Percentiles rank a stretch among this genome's conserved stretches.
Conservation (phyloP, 30 jellyfish, hydroid and myxozoan species). For the Hydractinia symbiolongicarpus region DNA sequence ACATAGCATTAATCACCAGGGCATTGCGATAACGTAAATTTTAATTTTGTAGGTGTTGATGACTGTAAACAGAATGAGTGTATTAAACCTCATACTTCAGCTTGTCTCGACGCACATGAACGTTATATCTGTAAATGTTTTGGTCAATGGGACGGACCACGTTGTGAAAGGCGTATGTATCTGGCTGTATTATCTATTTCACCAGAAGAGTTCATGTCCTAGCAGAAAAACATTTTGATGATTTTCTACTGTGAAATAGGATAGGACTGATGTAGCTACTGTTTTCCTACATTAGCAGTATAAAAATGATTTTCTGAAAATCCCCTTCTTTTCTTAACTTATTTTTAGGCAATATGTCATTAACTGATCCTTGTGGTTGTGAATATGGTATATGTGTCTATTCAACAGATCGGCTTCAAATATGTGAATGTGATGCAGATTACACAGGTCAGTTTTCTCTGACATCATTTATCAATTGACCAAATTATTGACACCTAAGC, state of each 20-base stretch:
- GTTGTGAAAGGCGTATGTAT: slow-evolving; percentile 4
- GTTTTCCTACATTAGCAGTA: too few species aligned
- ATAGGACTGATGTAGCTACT: too few species aligned
- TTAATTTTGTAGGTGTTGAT: slow-evolving; percentile 5
- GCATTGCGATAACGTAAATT: too few species aligned
- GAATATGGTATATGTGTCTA: neutral
- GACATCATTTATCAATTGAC: too few species aligned
- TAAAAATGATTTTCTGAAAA: too few species aligned
- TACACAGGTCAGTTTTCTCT: neutral
- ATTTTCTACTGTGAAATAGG: too few species aligned
- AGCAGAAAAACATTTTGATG: too few species aligned
- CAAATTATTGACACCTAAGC: too few species aligned
- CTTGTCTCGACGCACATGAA: slow-evolving; percentile 1
- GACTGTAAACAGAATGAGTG: slow-evolving; percentile 11
- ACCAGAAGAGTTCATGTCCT: too few species aligned
- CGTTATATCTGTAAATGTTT: slow-evolving; percentile 8
- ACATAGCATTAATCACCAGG: too few species aligned
- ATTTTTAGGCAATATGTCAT: neutral
- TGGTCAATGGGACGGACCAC: slow-evolving; percentile 8
- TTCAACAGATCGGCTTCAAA: neutral
- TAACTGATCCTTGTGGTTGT: slow-evolving; percentile 6
- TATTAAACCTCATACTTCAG: neutral
- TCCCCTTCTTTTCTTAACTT: too few species aligned
- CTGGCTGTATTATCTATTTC: too few species aligned
- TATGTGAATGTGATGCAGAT: slow-evolving; percentile 9